These are phyloP conservation scores for Crotalus horridus DNA, from an alignment of 2,113 vertebrate species.

Conservation along the genomic window DNA sequence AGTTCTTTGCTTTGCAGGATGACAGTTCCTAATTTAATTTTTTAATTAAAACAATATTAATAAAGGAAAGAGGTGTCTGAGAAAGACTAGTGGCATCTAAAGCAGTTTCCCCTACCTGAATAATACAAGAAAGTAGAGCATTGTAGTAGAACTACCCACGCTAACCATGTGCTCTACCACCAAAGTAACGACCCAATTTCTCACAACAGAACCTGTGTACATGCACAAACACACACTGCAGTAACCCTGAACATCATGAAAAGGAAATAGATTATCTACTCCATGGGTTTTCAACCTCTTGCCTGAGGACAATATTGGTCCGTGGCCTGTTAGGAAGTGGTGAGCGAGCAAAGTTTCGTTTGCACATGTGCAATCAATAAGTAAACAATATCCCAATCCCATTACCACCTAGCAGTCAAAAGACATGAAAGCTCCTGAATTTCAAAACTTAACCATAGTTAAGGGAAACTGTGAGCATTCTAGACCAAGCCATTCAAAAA, in stretches of 20 bases:
- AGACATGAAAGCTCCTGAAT: not conserved
- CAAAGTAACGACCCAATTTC: not conserved
- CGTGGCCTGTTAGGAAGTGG: not conserved
- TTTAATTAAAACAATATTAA: not conserved
- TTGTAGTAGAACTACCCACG: not conserved
- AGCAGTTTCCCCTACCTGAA: not conserved
- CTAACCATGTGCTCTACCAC: not conserved
- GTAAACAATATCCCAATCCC: not conserved
- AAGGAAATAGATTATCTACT: not conserved
- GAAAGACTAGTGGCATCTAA: not conserved
- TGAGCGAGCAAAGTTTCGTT: not conserved
- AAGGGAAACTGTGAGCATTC: not conserved
- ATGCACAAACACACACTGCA: not conserved
- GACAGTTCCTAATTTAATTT: not conserved
- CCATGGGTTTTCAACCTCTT: not conserved
- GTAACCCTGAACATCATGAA: not conserved
- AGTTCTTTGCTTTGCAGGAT: not conserved
- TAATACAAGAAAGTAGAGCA: not conserved
- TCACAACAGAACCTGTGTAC: not conserved
- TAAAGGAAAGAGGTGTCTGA: not conserved
- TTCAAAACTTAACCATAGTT: not conserved
- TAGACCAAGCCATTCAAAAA: not conserved
- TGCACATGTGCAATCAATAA: not conserved
- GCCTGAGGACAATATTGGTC: not conserved
- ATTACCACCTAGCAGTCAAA: not conserved